Percentiles rank a stretch among this genome's conserved stretches.
Evolutionary conservation across 2,888 invertebrate genomes (phyloP).

Genomic region (Chrysolina oricalcia): DNA sequence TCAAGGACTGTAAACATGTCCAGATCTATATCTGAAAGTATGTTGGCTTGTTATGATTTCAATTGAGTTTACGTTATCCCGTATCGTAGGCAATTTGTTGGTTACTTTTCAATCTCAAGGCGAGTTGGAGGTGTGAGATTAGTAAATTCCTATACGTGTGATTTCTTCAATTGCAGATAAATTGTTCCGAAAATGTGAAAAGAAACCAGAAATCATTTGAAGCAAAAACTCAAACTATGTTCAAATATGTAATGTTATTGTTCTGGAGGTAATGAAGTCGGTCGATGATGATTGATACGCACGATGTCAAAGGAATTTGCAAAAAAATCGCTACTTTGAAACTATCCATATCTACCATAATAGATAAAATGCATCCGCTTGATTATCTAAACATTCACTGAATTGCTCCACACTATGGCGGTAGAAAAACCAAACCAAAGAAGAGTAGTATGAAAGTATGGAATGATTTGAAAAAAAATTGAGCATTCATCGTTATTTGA

Average conservation of each 20-base stretch:
- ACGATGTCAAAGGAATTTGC: background rate
- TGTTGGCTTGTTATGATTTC: background rate
- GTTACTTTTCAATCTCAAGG: slow-evolving; percentile 49
- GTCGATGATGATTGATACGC: no score
- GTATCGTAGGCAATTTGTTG: slow-evolving; percentile 36
- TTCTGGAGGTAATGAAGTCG: no score
- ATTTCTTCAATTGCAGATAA: no score
- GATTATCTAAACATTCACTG: background rate
- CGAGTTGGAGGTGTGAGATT: slow-evolving; percentile 37
- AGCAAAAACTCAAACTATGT: no score
- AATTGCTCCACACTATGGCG: background rate
- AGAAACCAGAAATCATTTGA: no score
- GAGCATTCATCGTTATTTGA: no score
- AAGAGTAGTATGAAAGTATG: background rate
- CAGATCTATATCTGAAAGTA: background rate
- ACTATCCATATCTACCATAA: background rate
- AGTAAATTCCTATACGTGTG: background rate
- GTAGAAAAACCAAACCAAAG: background rate
- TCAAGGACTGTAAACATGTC: background rate
- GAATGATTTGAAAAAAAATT: no score
- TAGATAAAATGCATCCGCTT: background rate
- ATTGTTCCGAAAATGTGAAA: no score
- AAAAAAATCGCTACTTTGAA: background rate
- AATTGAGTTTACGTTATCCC: background rate
- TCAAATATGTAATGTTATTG: background rate